Conservation (phyloP, 2,888 invertebrate genomes). For the Hyposoter dolosus region DNA sequence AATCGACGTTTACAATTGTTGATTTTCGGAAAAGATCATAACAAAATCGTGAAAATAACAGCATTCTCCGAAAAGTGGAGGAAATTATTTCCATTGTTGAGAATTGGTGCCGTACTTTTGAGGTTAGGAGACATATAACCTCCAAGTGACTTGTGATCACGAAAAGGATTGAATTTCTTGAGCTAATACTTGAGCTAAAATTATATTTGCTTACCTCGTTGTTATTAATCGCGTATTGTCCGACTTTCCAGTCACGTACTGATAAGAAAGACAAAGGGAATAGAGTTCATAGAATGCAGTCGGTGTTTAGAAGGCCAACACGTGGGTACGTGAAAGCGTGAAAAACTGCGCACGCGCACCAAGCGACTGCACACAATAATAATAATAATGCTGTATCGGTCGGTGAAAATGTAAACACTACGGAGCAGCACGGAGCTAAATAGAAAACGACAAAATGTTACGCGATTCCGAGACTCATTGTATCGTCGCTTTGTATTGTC, state of each 20-base stretch:
- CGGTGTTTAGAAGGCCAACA: background rate
- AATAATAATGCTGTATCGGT: background rate
- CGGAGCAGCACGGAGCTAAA: background rate
- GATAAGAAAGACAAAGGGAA: background rate
- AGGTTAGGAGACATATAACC: background rate
- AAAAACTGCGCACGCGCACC: background rate
- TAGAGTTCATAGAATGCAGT: background rate
- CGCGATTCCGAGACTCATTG: slow-evolving; percentile 10
- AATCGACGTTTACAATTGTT: background rate
- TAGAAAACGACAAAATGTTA: slow-evolving; percentile 11
- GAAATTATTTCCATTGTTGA: background rate
- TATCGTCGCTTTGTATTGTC: slow-evolving; percentile 28
- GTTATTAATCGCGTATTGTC: background rate
- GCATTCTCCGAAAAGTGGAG: background rate
- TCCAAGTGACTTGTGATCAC: background rate
- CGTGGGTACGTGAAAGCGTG: background rate
- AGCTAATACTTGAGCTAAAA: background rate
- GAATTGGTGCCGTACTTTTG: background rate
- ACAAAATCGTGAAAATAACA: background rate
- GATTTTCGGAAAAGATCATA: background rate
- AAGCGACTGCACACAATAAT: background rate
- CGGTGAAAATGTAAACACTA: slow-evolving; percentile 42
- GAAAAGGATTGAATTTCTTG: background rate
- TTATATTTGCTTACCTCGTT: background rate
- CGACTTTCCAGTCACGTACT: background rate